Evolutionary conservation across 2,113 vertebrate genomes (phyloP).

Genomic region (Tauraco erythrolophus): DNA sequence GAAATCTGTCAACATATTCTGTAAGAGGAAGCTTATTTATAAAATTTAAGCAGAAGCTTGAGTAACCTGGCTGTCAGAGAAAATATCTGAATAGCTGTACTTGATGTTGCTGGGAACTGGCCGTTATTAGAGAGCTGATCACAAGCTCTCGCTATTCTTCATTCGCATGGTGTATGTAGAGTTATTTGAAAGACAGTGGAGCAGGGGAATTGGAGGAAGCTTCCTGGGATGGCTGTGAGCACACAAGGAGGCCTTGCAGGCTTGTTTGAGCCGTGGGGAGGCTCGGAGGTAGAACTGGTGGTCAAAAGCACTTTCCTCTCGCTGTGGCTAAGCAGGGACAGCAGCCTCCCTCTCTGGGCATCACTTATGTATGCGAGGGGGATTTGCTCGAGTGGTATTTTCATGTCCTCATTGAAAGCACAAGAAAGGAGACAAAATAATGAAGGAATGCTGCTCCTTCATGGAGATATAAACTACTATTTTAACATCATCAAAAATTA

Average conservation of each 20-base stretch:
- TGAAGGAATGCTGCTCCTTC: not conserved
- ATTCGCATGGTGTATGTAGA: not conserved
- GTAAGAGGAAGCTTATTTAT: not conserved
- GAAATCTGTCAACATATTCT: not conserved
- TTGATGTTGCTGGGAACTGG: not conserved
- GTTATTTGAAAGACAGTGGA: not conserved
- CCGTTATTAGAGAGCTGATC: not conserved
- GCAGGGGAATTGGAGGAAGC: accelerated
- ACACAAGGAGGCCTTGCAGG: not conserved
- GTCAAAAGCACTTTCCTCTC: not conserved
- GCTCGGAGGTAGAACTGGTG: accelerated
- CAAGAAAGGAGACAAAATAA: not conserved
- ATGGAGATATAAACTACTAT: not conserved
- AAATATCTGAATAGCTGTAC: not conserved
- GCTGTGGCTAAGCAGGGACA: not conserved
- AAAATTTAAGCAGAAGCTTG: conserved; percentile 2
- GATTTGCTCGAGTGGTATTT: not conserved
- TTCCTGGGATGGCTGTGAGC: not conserved
- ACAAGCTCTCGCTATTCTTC: accelerated
- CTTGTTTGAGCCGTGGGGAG: not conserved
- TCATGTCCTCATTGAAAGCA: not conserved
- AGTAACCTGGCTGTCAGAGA: not conserved
- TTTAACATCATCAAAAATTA: not conserved
- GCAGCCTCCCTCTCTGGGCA: not conserved
- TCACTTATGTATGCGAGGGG: accelerated